phyloP scores from a whole-genome alignment of 2,888 invertebrate species.

The Blastobasis adustella region DNA sequence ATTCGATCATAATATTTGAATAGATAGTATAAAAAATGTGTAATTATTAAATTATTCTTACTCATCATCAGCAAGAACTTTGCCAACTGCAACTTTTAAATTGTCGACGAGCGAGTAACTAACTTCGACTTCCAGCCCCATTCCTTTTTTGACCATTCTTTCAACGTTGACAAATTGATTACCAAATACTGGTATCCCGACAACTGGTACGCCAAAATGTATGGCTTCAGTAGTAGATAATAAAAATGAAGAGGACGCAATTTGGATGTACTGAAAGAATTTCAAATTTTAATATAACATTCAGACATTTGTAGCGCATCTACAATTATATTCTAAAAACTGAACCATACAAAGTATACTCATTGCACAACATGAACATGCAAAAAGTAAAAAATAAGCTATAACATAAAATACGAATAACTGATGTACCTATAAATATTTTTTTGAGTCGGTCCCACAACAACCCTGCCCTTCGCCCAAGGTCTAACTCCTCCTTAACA shows the following conservation, averaged over 20 bases:
- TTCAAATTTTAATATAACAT: background rate
- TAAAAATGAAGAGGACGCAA: conserved; percentile 43
- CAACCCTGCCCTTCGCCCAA: too few species aligned
- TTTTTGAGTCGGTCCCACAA: too few species aligned
- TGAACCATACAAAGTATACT: too few species aligned
- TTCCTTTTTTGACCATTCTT: conserved; percentile 35
- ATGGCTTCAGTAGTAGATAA: conserved; percentile 45
- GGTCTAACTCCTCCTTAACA: too few species aligned
- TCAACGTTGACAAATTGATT: conserved; percentile 46
- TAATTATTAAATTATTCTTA: conserved; percentile 15
- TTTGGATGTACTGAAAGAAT: conserved; percentile 43
- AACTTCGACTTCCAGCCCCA: conserved; percentile 28
- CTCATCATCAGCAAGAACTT: conserved; percentile 27
- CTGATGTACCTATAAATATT: too few species aligned
- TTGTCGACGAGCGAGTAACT: conserved; percentile 23
- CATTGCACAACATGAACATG: too few species aligned
- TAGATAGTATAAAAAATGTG: background rate
- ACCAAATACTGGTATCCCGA: conserved; percentile 47
- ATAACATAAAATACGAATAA: too few species aligned
- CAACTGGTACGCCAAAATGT: conserved; percentile 41
- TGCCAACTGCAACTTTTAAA: conserved; percentile 26
- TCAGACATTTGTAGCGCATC: conserved; percentile 1
- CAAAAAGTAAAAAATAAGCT: too few species aligned
- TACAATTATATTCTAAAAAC: too few species aligned
- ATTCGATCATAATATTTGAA: background rate